Conservation (phyloP, 2,888 invertebrate species). For the Orthosia incerta region DNA sequence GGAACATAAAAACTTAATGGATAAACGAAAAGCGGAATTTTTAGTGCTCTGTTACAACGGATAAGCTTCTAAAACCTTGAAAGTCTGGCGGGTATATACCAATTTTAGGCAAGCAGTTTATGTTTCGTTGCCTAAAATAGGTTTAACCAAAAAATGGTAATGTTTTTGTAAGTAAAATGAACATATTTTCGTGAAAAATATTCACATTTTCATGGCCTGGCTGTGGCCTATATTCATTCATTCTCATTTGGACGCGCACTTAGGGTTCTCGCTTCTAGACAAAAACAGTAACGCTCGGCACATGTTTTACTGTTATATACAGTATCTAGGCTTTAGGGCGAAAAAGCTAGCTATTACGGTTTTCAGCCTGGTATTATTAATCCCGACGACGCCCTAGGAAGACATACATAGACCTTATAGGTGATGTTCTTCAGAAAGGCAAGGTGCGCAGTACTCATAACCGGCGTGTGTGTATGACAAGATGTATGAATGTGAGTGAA, state of each 20-base stretch:
- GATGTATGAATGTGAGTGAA: too few relatives aligned
- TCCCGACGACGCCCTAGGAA: too few relatives aligned
- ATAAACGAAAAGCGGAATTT: conserved; percentile 54
- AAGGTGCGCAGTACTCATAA: too few relatives aligned
- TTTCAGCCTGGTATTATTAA: conserved; percentile 14
- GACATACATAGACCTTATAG: too few relatives aligned
- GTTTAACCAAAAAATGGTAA: conserved; percentile 33
- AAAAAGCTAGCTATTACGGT: conserved; percentile 18
- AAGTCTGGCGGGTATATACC: conserved; percentile 45
- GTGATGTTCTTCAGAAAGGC: too few relatives aligned
- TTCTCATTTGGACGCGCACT: conserved; percentile 58
- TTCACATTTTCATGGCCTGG: conserved; percentile 51
- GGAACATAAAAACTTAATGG: conserved; percentile 62
- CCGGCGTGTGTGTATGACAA: too few relatives aligned
- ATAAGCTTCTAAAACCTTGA: conserved; percentile 54
- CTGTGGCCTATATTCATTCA: conserved; percentile 55
- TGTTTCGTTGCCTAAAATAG: conserved; percentile 39
- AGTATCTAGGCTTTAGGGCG: conserved; percentile 20
- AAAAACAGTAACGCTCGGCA: conserved; percentile 34
- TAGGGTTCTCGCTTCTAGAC: conserved; percentile 40
- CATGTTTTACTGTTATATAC: conserved; percentile 47
- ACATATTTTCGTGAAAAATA: conserved; percentile 52
- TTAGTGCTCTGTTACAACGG: conserved; percentile 46
- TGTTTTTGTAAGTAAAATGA: conserved; percentile 44
- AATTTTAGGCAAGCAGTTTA: conserved; percentile 36